A percentile compares a stretch with the other conserved stretches of the same genome.
phyloP scores from a whole-genome alignment of 2,888 invertebrate species.

The Strigamia maritima region DNA sequence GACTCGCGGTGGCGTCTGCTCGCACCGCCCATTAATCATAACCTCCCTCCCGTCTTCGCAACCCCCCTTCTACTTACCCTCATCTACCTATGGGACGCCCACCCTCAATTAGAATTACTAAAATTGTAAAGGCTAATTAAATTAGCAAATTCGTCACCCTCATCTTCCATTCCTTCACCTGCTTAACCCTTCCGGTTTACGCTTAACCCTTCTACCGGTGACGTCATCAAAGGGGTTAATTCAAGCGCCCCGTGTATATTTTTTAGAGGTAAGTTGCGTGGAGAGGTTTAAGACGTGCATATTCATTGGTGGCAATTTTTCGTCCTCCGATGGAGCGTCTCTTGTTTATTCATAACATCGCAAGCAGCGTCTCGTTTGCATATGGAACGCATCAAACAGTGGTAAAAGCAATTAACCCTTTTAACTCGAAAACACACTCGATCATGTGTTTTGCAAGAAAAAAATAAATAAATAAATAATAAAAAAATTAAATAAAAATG shows the following conservation, averaged over 20 bases:
- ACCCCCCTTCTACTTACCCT: not conserved
- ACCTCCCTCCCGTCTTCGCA: not conserved
- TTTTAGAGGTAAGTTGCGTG: not conserved
- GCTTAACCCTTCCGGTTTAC: constrained; percentile 23
- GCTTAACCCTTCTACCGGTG: constrained; percentile 1
- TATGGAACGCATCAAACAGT: constrained; percentile 21
- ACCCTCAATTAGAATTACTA: constrained; percentile 34
- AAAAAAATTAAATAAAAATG: not conserved
- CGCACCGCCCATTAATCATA: constrained; percentile 33
- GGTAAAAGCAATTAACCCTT: constrained; percentile 2
- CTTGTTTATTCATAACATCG: constrained; percentile 13
- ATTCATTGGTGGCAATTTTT: constrained; percentile 14
- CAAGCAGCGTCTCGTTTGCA: constrained; percentile 12
- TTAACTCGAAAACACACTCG: constrained; percentile 1
- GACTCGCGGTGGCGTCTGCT: constrained; percentile 25
- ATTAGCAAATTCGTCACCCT: constrained; percentile 34
- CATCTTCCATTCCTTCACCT: not conserved
- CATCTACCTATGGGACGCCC: constrained; percentile 16
- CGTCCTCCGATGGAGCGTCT: not conserved
- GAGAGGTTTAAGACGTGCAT: not conserved
- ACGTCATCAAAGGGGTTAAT: constrained; percentile 2
- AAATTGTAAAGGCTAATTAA: constrained; percentile 35
- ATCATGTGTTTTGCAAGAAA: not conserved
- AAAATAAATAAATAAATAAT: too few relatives aligned
- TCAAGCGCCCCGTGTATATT: not conserved